Evolutionary conservation across 1,140 invertebrate species (phyloP).

Genomic region (Nixonia krombeini): DNA sequence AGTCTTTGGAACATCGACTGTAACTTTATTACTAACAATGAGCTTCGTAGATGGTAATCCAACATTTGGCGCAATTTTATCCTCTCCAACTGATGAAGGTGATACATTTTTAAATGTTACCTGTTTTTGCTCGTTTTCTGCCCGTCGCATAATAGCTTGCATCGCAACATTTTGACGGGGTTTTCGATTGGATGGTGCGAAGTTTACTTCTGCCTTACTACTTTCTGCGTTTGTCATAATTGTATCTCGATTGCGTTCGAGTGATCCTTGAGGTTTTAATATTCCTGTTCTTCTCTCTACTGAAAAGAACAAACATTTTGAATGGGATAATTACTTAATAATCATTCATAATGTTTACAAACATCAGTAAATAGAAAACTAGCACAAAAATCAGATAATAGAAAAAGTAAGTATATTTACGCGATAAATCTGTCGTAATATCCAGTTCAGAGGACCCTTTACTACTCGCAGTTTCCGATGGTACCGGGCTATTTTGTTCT

Average conservation of each 20-base stretch:
- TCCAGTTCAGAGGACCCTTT: conserved; percentile 59
- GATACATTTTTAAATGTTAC: conserved; percentile 64
- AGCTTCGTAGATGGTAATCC: neutral
- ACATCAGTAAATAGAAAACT: no score
- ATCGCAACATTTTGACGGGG: conserved; percentile 80
- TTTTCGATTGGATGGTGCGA: conserved; percentile 57
- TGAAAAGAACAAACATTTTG: conserved; percentile 32
- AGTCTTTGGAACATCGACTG: neutral
- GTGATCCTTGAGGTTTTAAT: conserved; percentile 78
- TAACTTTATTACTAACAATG: neutral
- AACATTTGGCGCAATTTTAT: neutral
- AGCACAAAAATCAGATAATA: no score
- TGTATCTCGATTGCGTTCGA: conserved; percentile 75
- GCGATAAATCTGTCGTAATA: conserved; percentile 35
- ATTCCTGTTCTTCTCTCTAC: conserved; percentile 77
- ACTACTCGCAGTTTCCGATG: conserved; percentile 60
- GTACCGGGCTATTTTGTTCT: conserved; percentile 54
- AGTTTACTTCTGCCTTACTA: conserved; percentile 58
- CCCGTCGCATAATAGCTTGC: conserved; percentile 78
- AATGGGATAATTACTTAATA: conserved; percentile 8
- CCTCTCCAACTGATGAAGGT: conserved; percentile 54
- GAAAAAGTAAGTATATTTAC: no score
- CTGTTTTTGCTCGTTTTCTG: conserved; percentile 64
- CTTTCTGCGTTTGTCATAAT: conserved; percentile 41
- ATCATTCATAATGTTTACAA: no score